Percentiles rank a stretch among this genome's conserved stretches.
phyloP scores from a whole-genome alignment of 1,140 invertebrate species.

The Mya arenaria region DNA sequence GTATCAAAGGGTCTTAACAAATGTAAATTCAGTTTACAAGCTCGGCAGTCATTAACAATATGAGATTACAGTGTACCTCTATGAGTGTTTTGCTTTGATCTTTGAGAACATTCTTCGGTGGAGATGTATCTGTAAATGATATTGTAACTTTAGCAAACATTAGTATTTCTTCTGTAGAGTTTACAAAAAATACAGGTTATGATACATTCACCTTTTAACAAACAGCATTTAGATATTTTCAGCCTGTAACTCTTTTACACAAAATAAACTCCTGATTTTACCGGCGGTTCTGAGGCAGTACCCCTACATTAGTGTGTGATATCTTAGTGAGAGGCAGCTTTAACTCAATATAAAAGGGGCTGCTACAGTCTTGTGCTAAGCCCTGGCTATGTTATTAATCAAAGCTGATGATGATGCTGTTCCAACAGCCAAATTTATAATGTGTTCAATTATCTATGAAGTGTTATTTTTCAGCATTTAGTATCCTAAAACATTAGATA shows the following conservation, averaged over 20 bases:
- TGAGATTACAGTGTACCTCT: slow-evolving; percentile 49
- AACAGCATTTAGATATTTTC: background rate
- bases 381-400: too few species aligned
- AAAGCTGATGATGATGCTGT: too few species aligned
- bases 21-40: background rate
- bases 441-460: too few species aligned
- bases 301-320: too few species aligned
- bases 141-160: slow-evolving; percentile 44
- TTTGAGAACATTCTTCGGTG: slow-evolving; percentile 84
- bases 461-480: background rate
- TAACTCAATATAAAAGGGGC: too few species aligned
- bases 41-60: background rate
- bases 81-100: slow-evolving; percentile 63
- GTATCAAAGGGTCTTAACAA: too few species aligned
- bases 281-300: background rate
- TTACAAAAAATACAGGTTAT: background rate
- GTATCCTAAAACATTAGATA: background rate
- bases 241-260: background rate
- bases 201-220: background rate
- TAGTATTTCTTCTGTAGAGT: background rate
- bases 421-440: too few species aligned
- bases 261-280: background rate
- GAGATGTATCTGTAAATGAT: slow-evolving; percentile 86
- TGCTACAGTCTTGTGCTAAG: too few species aligned
- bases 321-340: too few species aligned